Percentiles rank a stretch among this genome's conserved stretches.
phyloP scores from a whole-genome alignment of 2,797 vertebrate species.

The Pristis pectinata region DNA sequence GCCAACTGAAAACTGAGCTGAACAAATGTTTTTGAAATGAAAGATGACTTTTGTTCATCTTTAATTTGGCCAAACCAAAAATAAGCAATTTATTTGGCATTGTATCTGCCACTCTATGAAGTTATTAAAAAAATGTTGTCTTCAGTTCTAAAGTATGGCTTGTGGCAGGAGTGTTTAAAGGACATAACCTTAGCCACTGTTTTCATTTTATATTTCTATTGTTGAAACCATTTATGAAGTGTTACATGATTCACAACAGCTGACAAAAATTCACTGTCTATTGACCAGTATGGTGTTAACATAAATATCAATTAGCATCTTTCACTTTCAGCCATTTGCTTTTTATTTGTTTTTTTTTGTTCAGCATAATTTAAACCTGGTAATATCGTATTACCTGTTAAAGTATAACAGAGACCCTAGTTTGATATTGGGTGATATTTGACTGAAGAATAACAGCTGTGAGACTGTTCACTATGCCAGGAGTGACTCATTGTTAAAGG shows the following conservation, averaged over 20 bases:
- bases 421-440: background rate
- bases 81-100: background rate
- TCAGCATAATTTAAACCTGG: constrained; percentile 31
- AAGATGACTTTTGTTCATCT: background rate
- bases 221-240: constrained; percentile 11
- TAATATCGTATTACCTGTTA: constrained; percentile 13
- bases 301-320: constrained; percentile 35
- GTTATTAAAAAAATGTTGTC: background rate
- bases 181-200: background rate
- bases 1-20: background rate
- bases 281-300: constrained; percentile 30
- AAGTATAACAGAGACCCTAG: constrained; percentile 8
- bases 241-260: constrained; percentile 26
- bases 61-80: background rate
- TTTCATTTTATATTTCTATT: constrained; percentile 10
- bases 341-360: constrained; percentile 26
- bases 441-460: constrained; percentile 25
- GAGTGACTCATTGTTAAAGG: background rate
- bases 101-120: background rate
- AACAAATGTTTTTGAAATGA: background rate
- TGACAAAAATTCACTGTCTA: constrained; percentile 28
- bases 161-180: background rate
- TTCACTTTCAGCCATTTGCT: constrained; percentile 29
- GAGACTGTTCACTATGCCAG: background rate
- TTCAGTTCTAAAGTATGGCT: background rate